phyloP scores from a whole-genome alignment of 2,113 vertebrate species.

The Periophthalmodon schlosseri region DNA sequence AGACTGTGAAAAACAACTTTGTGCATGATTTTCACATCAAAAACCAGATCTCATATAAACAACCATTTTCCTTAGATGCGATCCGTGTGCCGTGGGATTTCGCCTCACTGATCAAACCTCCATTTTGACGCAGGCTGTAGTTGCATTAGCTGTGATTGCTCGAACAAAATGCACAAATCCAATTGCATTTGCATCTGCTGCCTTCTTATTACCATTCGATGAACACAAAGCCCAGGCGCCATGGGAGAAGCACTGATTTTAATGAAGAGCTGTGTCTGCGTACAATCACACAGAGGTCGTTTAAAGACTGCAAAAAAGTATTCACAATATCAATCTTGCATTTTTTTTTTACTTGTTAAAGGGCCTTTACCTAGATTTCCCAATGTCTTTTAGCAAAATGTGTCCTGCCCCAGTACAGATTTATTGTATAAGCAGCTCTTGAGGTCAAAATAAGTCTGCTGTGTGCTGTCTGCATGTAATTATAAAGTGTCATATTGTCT shows the following conservation, averaged over 20 bases:
- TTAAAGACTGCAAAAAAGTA: neutral
- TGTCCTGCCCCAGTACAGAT: too few species aligned
- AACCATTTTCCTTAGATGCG: neutral
- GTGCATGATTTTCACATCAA: neutral
- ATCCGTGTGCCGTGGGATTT: neutral
- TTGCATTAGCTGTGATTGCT: conserved; percentile 61
- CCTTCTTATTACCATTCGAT: conserved; percentile 65
- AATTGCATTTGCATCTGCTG: conserved; percentile 61
- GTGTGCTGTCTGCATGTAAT: too few species aligned
- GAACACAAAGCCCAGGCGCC: conserved; percentile 62
- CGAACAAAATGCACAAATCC: conserved; percentile 44
- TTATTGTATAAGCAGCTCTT: too few species aligned
- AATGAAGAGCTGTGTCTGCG: conserved; percentile 63
- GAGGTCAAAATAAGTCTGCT: too few species aligned
- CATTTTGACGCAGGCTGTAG: conserved; percentile 40
- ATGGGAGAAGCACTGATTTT: conserved; percentile 63
- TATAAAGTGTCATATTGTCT: too few species aligned
- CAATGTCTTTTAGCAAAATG: too few species aligned
- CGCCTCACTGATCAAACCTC: conserved; percentile 32
- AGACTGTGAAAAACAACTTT: neutral
- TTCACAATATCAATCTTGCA: neutral
- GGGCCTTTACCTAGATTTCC: neutral
- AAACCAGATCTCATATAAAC: neutral
- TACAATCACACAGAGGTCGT: conserved; percentile 38
- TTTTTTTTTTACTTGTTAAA: neutral